Evolutionary conservation across 2,113 vertebrate species (phyloP), one percentile per base, ranked within the genome.

Genomic region (Aspidoscelis tigris): DNA sequence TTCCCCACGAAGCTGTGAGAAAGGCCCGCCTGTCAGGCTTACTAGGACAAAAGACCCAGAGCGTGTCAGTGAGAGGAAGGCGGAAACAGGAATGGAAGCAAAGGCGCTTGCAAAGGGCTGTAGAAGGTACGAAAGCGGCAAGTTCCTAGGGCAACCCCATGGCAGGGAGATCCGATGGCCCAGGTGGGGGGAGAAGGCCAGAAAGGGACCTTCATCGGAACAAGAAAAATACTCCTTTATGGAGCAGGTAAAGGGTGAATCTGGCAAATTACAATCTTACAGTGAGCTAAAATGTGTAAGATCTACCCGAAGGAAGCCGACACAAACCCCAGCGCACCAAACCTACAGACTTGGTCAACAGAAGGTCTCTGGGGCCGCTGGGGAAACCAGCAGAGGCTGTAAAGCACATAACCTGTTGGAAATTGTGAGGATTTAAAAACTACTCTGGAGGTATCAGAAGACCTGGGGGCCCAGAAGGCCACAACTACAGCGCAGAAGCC

Each of bases 261-360:
- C 92, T 81, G 89, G 44, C 88, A 53, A 88, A 87, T 91, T 87
- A 92, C 76, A 92, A 43, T 89, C 41, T 88, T 73, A 93, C 90
- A 93, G 93, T 55, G 90, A 93, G 94, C 92, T 95, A 78, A 86
- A 90, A 91, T 93, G 93, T 22, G 24, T 50, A 90, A 80, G 76
- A 91, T 87, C 90, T 87, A 88, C 64, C 61, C 92, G 94, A 94
- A 94, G 94, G 68, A 41, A 95, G 95, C 83, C 85, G 92, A 93
- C 89, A 93, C 83, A 81, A 44, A 88, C 92, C 92, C 92, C 94
- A 85, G 88, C 88, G 93, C 91, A 95, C 93, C 94, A 94, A 93
- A 93, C 91, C 92, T 50, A 8, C 47, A 41, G 73, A 44, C 10
- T 5, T 24, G 41, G 20, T 24, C 1, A 20, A 11, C 24, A 20